A percentile compares a stretch with the other conserved stretches of the same genome.
These are phyloP conservation scores for Zaprionus taronus DNA, from an alignment of 1,140 invertebrate species.

Conservation along the genomic window DNA sequence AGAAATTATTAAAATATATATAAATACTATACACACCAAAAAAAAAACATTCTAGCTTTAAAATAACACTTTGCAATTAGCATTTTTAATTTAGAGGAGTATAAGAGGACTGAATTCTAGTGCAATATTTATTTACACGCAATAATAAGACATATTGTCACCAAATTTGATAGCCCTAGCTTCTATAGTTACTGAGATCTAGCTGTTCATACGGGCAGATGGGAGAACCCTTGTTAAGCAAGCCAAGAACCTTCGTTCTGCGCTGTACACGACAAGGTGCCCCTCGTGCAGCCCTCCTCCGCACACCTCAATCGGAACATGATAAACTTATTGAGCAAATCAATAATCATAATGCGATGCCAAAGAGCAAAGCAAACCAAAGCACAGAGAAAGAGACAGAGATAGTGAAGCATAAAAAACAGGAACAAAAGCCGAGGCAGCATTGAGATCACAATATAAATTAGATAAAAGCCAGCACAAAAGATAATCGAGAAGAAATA, in stretches of 20 bases:
- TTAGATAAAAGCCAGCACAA: slow-evolving; percentile 38
- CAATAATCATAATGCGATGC: slow-evolving; percentile 41
- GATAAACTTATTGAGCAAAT: slow-evolving; percentile 35
- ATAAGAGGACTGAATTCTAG: fast-evolving
- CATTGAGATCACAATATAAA: slow-evolving; percentile 42
- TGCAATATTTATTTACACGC: too few relatives aligned
- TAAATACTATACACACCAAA: too few relatives aligned
- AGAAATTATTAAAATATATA: too few relatives aligned
- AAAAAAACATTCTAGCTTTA: too few relatives aligned
- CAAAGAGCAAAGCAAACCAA: background rate
- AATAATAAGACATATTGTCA: background rate
- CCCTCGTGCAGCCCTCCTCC: too few relatives aligned
- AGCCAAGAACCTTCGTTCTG: background rate
- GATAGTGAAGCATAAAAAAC: slow-evolving; percentile 1
- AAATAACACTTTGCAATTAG: too few relatives aligned
- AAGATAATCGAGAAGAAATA: slow-evolving; percentile 43
- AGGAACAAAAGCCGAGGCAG: slow-evolving; percentile 25
- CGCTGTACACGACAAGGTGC: background rate
- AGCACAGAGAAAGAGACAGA: slow-evolving; percentile 4
- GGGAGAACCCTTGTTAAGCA: fast-evolving
- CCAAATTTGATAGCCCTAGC: background rate
- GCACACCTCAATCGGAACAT: background rate
- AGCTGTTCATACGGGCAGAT: too few relatives aligned
- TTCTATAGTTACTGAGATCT: background rate
- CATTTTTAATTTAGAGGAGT: background rate